Evolutionary conservation across 2,888 invertebrate genomes (phyloP).

Genomic region (Drosophila mimica): DNA sequence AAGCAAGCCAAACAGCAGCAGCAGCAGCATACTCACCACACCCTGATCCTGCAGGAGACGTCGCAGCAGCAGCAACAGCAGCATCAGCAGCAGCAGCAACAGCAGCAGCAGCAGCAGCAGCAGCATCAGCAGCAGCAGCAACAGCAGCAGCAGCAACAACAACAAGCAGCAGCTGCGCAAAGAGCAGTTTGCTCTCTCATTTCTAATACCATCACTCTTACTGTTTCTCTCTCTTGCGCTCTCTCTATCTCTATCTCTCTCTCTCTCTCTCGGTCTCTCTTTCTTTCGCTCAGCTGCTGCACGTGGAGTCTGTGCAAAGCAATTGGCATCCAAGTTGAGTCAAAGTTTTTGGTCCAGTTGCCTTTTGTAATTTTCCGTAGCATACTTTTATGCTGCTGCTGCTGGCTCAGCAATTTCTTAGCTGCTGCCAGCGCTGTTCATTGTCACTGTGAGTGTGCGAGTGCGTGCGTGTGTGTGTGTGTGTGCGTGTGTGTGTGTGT

Average conservation of each 20-base stretch:
- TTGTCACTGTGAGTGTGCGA: slow-evolving; percentile 13
- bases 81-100: neutral
- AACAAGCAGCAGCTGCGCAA: slow-evolving; percentile 59
- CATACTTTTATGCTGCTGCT: slow-evolving; percentile 69
- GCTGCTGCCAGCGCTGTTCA: slow-evolving; percentile 43
- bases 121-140: slow-evolving; percentile 32
- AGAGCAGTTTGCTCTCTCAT: slow-evolving; percentile 35
- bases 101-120: slow-evolving; percentile 44
- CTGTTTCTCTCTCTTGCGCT: neutral
- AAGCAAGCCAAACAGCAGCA: slow-evolving; percentile 32
- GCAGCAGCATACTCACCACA: slow-evolving; percentile 81
- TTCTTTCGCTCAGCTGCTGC: slow-evolving; percentile 16
- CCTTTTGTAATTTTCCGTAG: slow-evolving; percentile 67
- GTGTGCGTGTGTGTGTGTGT: slow-evolving; percentile 30
- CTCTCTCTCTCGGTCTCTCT: neutral
- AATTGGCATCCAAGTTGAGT: slow-evolving; percentile 54
- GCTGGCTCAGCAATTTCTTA: slow-evolving; percentile 70
- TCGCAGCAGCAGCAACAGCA: slow-evolving; percentile 33
- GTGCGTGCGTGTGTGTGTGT: slow-evolving; percentile 5
- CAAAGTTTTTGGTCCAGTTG: slow-evolving; percentile 64
- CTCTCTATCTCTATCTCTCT: neutral
- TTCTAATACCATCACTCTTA: slow-evolving; percentile 7
- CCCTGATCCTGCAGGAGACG: slow-evolving; percentile 80
- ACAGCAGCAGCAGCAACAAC: slow-evolving; percentile 37
- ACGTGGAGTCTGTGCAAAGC: slow-evolving; percentile 65